A percentile compares a stretch with the other conserved stretches of the same genome.
These are phyloP conservation scores for Andrena bucephala DNA, from an alignment of 2,888 invertebrate species.

Conservation along the genomic window DNA sequence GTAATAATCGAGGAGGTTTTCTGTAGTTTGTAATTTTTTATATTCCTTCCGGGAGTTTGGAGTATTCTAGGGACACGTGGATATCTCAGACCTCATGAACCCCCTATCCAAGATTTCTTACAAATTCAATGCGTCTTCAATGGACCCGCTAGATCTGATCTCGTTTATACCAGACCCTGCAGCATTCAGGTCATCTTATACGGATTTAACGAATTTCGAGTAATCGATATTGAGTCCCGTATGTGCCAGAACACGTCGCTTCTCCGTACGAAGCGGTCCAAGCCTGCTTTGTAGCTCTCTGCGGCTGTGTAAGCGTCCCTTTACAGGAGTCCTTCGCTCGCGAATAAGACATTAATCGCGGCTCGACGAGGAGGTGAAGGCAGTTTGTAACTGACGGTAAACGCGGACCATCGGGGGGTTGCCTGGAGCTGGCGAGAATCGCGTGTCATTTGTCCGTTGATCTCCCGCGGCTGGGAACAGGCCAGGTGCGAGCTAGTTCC, in stretches of 20 bases:
- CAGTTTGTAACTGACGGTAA: conserved; percentile 81
- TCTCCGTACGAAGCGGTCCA: not conserved
- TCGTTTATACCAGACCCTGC: not conserved
- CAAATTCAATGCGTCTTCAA: not conserved
- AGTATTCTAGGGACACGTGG: too few relatives aligned
- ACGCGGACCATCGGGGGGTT: conserved; percentile 63
- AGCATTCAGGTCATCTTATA: too few relatives aligned
- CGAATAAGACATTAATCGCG: conserved; percentile 83
- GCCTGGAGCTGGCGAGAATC: conserved; percentile 77
- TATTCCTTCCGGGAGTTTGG: too few relatives aligned
- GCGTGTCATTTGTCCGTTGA: conserved; percentile 85
- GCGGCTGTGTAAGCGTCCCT: conserved; percentile 5
- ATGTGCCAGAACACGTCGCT: not conserved
- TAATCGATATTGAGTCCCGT: not conserved
- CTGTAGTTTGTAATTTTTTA: too few relatives aligned
- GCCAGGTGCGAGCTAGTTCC: conserved; percentile 76
- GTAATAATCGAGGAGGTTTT: too few relatives aligned
- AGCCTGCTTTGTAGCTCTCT: not conserved
- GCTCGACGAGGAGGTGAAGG: conserved; percentile 72
- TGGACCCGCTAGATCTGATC: not conserved
- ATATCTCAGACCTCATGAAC: too few relatives aligned
- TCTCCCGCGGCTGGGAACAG: conserved; percentile 80
- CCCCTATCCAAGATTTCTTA: too few relatives aligned
- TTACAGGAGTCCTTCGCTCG: conserved; percentile 55
- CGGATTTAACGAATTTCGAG: too few relatives aligned